A percentile compares a stretch with the other conserved stretches of the same genome.
phyloP scores from a whole-genome alignment of 2,797 vertebrate genomes.

The Lithobates pipiens region DNA sequence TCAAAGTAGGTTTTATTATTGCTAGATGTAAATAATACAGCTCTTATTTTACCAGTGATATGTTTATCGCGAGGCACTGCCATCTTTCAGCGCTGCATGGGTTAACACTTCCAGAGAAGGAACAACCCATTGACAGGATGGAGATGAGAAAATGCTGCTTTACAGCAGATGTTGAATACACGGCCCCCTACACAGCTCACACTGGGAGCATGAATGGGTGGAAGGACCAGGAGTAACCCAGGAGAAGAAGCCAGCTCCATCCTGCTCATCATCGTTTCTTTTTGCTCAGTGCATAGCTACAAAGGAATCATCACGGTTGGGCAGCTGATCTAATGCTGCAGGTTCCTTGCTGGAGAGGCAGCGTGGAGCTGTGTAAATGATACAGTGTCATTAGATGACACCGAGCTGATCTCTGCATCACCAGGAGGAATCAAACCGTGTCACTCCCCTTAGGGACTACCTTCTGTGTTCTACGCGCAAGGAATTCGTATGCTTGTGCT shows the following conservation, averaged over 20 bases:
- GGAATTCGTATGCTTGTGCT: constrained; percentile 74
- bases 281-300: constrained; percentile 66
- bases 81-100: not conserved
- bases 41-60: not conserved
- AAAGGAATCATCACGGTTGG: constrained; percentile 67
- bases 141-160: constrained; percentile 13
- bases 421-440: constrained; percentile 80
- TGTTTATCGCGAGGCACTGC: not conserved
- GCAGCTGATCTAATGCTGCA: constrained; percentile 66
- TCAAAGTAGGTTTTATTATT: too few relatives aligned
- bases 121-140: constrained; percentile 39
- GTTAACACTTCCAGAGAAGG: constrained; percentile 29
- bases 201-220: constrained; percentile 53
- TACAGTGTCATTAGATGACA: constrained; percentile 77
- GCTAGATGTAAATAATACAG: not conserved
- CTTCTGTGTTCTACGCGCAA: constrained; percentile 77
- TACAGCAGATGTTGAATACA: not conserved
- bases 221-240: constrained; percentile 13
- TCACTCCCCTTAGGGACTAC: constrained; percentile 81
- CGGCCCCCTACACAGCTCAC: constrained; percentile 63
- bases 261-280: constrained; percentile 11
- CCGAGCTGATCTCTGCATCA: constrained; percentile 79
- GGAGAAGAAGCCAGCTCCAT: constrained; percentile 66
- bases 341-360: constrained; percentile 65
- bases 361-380: constrained; percentile 70